Evolutionary conservation across 2,113 vertebrate species (phyloP).

Genomic region (Himantopus leucocephalus): DNA sequence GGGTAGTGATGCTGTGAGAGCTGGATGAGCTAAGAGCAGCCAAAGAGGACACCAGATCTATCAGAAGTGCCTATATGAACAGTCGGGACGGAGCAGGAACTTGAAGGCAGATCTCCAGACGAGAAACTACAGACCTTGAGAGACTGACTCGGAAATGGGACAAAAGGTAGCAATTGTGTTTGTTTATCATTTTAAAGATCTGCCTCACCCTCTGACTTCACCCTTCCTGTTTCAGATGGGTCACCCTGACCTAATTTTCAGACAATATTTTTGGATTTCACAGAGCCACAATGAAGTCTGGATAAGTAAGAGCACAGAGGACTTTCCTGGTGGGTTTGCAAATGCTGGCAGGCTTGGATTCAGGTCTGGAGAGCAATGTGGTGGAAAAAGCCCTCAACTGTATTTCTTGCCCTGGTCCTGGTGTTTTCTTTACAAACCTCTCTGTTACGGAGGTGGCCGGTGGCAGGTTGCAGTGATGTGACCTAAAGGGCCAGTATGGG

Average conservation of each 20-base stretch:
- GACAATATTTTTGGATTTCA: not conserved
- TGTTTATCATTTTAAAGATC: slow-evolving; percentile 11
- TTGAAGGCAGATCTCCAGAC: not conserved
- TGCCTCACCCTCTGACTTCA: slow-evolving; percentile 31
- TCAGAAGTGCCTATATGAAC: not conserved
- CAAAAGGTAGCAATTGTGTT: slow-evolving; percentile 24
- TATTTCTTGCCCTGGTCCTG: not conserved
- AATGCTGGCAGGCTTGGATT: not conserved
- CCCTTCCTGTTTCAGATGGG: not conserved
- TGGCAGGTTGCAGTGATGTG: not conserved
- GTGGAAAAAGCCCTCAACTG: not conserved
- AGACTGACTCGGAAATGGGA: not conserved
- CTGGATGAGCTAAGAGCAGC: not conserved
- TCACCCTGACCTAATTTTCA: slow-evolving; percentile 19
- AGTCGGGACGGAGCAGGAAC: not conserved
- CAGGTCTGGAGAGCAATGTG: not conserved
- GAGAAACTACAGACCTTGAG: not conserved
- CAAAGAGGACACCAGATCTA: not conserved
- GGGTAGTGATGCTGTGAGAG: not conserved
- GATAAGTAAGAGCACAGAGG: not conserved
- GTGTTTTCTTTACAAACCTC: not conserved
- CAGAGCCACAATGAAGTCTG: not conserved
- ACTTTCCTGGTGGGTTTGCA: not conserved
- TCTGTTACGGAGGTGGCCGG: accelerated
- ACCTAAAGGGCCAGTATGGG: not conserved